phyloP scores from a whole-genome alignment of 1,140 invertebrate genomes.

The Lanistes nyassanus region DNA sequence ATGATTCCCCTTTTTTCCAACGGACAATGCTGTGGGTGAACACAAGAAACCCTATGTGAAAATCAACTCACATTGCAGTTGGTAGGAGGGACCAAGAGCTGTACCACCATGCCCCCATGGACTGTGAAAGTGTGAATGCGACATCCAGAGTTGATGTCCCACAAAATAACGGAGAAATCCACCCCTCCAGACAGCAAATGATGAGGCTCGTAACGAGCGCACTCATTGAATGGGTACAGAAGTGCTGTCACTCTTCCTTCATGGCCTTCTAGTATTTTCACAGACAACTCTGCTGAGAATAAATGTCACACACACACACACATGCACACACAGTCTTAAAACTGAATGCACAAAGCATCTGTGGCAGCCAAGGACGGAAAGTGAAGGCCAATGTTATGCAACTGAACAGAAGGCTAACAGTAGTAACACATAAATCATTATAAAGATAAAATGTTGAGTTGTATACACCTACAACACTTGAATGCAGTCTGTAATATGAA shows the following conservation, averaged over 20 bases:
- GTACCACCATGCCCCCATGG: slow-evolving; percentile 86
- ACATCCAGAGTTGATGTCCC: slow-evolving; percentile 93
- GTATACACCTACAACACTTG: too few species aligned
- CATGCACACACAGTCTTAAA: neutral
- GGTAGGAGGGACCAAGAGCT: slow-evolving; percentile 90
- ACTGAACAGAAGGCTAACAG: too few species aligned
- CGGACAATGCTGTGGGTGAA: too few species aligned
- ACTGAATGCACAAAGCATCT: too few species aligned
- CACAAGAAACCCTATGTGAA: too few species aligned
- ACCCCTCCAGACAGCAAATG: slow-evolving; percentile 91
- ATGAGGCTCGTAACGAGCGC: slow-evolving; percentile 88
- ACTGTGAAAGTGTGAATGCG: slow-evolving; percentile 95
- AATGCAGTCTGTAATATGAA: too few species aligned
- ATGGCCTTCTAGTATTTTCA: slow-evolving; percentile 89
- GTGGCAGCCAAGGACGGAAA: too few species aligned
- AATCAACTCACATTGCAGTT: slow-evolving; percentile 74
- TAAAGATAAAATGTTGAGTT: too few species aligned
- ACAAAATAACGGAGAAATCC: slow-evolving; percentile 97
- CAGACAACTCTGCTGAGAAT: slow-evolving; percentile 82
- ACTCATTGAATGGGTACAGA: slow-evolving; percentile 92
- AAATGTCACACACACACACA: slow-evolving; percentile 7
- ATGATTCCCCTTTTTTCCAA: too few species aligned
- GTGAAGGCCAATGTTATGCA: too few species aligned
- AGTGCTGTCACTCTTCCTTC: slow-evolving; percentile 94
- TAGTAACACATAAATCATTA: too few species aligned